A percentile compares a stretch with the other conserved stretches of the same genome.
Evolutionary conservation across 2,797 vertebrate species (phyloP).

Genomic region (Sebastes matsubarae): DNA sequence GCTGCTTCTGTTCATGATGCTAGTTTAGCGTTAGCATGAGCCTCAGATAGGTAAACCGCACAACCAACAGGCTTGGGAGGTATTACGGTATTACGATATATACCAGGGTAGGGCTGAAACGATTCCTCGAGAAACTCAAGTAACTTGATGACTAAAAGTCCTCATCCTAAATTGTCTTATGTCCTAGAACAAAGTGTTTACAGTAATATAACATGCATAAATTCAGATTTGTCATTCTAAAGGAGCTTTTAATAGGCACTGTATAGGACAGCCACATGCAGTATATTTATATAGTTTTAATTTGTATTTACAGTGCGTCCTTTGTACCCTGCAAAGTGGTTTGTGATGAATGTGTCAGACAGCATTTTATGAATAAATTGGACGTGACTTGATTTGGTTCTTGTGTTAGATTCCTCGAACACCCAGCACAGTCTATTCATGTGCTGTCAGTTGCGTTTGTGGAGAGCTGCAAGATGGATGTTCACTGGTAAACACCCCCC

Average conservation of each 20-base stretch:
- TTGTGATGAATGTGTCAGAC: constrained; percentile 37
- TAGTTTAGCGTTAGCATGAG: not conserved
- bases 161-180: not conserved
- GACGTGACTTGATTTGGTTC: constrained; percentile 17
- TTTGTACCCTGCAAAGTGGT: constrained; percentile 16
- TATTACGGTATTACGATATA: not conserved
- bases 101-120: not conserved
- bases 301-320: constrained; percentile 24
- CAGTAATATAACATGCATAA: not conserved
- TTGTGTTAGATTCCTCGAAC: constrained; percentile 10
- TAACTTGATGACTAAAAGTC: not conserved
- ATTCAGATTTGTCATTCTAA: not conserved
- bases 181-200: no score
- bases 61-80: not conserved
- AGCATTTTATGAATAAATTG: constrained; percentile 35
- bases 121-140: not conserved
- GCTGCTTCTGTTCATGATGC: not conserved
- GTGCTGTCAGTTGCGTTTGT: constrained; percentile 33
- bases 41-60: not conserved
- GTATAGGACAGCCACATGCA: not conserved
- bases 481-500: constrained; percentile 6
- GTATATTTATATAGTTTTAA: constrained; percentile 19
- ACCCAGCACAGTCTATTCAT: constrained; percentile 12
- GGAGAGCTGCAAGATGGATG: constrained; percentile 30
- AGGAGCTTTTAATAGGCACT: constrained; percentile 2